Base-by-base conservation (phyloP, 2,113 vertebrate species). In the Donacobius atricapilla region DNA sequence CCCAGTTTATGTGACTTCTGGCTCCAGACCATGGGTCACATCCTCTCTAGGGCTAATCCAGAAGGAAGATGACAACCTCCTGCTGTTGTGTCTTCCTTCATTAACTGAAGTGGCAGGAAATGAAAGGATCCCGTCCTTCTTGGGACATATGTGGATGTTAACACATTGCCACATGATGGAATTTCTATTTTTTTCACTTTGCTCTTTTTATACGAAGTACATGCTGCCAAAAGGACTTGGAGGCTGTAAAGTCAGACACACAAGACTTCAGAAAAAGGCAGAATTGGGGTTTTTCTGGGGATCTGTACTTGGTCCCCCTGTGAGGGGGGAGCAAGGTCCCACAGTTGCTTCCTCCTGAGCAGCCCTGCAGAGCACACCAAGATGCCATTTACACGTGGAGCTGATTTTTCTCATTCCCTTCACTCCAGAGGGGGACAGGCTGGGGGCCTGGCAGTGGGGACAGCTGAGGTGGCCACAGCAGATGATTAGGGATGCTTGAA, bases 101-200 rank as follows among this genome's bases (percentile, higher is more conserved):
- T 97, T 95, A 97, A 87, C 69, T 89, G 72, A 94, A 96, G 83
- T 93, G 94, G 93, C 89, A 95, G 96, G 89, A 95, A 94, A 81
- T 79, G 94, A 93, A 96, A 94, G 87, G 89, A 96, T 96, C 69
- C 91, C 68, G 83, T 89, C 83, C 93, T 96, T 97, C 89, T 95
- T 95, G 94, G 95, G 96, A 96, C 91, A 92, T 95, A 95, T 96
- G 95, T 95, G 83, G 80, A 96, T 95, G 94, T 96, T 96, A 97
- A 91, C 96, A 97, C 94, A 64, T 95, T 94, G 91, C 94, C 93
- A 94, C 94, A 95, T 91, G 91, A 97, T 68, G 77, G 80, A 66
- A 82, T 93, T 94, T 95, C 93, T 96, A 61, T 84, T 95, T 94
- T 92, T 95, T 95, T 84, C 81, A 79, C 83, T 97, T 97, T 97